Conservation (phyloP, 2,888 invertebrate genomes). For the Drosophila cyrtoloma region DNA sequence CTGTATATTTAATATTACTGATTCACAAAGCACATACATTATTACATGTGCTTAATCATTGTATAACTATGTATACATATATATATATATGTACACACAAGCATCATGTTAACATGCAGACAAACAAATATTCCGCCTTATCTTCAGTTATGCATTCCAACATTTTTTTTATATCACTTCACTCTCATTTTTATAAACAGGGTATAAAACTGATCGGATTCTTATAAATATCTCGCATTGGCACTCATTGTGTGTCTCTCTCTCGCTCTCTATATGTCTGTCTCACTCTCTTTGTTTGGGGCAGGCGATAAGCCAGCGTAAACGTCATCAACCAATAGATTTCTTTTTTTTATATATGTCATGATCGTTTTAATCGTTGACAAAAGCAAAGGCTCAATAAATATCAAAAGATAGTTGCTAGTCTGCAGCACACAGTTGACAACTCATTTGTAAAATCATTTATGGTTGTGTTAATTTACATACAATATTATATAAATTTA, state of each 20-base stretch:
- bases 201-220: constrained; percentile 23
- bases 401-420: constrained; percentile 6
- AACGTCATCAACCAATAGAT: constrained; percentile 55
- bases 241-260: constrained; percentile 2
- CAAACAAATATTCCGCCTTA: not conserved
- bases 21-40: not conserved
- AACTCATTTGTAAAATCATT: not conserved
- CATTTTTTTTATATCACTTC: too few species aligned
- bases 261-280: not conserved
- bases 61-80: not conserved
- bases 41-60: not conserved
- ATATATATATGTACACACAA: not conserved
- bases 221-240: not conserved
- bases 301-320: constrained; percentile 49
- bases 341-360: constrained; percentile 65
- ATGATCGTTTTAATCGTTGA: constrained; percentile 67
- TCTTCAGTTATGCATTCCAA: not conserved
- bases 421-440: not conserved
- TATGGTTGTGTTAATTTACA: not conserved
- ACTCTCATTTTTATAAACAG: not conserved
- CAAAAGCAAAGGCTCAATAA: constrained; percentile 24
- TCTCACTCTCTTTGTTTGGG: constrained; percentile 1
- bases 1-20: not conserved
- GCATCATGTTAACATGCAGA: not conserved
- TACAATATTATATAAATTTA: not conserved